These are phyloP conservation scores for Trichogramma evanescens DNA, from an alignment of 2,888 invertebrate species.

Conservation along the genomic window DNA sequence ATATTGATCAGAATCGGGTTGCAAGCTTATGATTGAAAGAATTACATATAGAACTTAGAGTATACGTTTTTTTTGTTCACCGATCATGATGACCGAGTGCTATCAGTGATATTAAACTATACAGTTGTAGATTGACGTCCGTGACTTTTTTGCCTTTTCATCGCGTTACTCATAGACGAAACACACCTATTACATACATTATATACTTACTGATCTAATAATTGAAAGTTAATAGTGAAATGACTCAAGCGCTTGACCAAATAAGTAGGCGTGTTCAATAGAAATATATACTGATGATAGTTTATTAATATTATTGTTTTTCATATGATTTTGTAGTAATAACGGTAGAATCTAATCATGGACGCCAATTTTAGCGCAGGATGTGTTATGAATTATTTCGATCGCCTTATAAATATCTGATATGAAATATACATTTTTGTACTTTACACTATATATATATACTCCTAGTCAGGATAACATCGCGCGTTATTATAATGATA, in stretches of 20 bases:
- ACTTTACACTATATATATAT: constrained; percentile 23
- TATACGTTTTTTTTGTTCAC: constrained; percentile 6
- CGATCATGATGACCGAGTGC: constrained; percentile 11
- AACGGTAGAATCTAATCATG: background rate
- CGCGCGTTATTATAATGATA: constrained; percentile 36
- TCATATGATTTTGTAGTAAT: too few species aligned
- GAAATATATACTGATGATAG: too few species aligned
- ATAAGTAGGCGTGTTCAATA: too few species aligned
- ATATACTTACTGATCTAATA: background rate
- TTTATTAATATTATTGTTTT: too few species aligned
- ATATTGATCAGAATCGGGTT: constrained; percentile 11
- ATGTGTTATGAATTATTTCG: constrained; percentile 8
- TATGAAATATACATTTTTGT: constrained; percentile 8
- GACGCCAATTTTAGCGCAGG: background rate
- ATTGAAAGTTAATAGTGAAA: background rate
- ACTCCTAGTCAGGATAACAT: constrained; percentile 45
- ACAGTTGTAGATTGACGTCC: background rate
- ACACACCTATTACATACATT: background rate
- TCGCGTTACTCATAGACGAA: background rate
- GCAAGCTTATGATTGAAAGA: constrained; percentile 7
- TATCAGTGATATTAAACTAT: constrained; percentile 2
- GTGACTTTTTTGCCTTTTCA: constrained; percentile 4
- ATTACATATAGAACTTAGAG: constrained; percentile 6
- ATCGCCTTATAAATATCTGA: constrained; percentile 16
- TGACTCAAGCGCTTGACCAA: background rate